Evolutionary conservation across 1,140 invertebrate genomes (phyloP), one percentile per base, ranked within the genome.

Genomic region (Whitmania pigra): DNA sequence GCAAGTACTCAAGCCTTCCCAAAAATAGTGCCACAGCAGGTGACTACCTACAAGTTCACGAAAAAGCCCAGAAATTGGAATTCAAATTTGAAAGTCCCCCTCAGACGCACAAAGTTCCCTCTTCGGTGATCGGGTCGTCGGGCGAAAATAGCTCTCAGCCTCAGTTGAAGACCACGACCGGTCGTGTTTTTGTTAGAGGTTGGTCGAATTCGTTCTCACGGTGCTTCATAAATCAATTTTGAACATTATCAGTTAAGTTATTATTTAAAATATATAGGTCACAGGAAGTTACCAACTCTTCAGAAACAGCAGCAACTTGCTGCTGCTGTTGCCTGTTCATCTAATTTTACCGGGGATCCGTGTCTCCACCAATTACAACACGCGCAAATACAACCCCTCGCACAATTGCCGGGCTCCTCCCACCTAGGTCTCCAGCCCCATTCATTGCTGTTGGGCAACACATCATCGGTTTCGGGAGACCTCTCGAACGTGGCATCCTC

Each of bases 121-220:
- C 22, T 63, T 22, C 22, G 11, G 29, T 7, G 2, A 25, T 63
- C 57, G 29, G 29, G 29, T 63, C 29, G 11, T 63, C 57, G 9
- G 29, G 22, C 20, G 29, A 63, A 63, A 63, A 63, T 31, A 63
- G 57, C 20, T 11, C 57, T 25, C 57, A 22, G 15, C 22, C 57
- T 18, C 57, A 63, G 57, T 25, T 25, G 22, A 22, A 63, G 29
- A 31, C 29, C 0, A 63, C 22, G 18, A 25, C 57, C 1, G 57
- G 57, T 25, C 57, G 57, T 25, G 57, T 63, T 63, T 63, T 63
- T 63, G 57, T 63, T 63, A 63, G 57, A 63, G 57, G 57, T 63
- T 4, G 22, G 57, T 63, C 22, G 18, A 13, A 5, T 6, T 22
- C 15, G 18, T 25, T 31, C 29, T 63, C 57, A 25, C 57, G 22